Conservation (phyloP, 2,797 vertebrate species). For the Cheirogaleus major region DNA sequence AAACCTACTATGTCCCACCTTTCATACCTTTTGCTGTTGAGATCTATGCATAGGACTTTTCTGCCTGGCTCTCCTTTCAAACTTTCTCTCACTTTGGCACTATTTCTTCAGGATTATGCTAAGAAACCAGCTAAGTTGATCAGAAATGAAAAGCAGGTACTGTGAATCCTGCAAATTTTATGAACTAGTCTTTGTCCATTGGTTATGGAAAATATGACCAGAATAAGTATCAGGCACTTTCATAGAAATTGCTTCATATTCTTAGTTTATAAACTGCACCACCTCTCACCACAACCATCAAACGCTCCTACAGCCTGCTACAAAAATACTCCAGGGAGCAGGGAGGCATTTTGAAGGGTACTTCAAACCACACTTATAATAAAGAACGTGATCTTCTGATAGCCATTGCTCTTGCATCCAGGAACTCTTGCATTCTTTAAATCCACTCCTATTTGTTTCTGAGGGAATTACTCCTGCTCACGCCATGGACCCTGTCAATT, state of each 20-base stretch:
- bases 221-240: neutral
- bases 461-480: neutral
- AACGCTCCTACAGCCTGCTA: neutral
- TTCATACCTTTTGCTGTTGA: neutral
- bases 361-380: neutral
- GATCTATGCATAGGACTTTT: neutral
- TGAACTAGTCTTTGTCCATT: neutral
- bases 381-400: neutral
- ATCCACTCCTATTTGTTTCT: neutral
- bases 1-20: neutral
- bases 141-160: neutral
- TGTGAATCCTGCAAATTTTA: neutral
- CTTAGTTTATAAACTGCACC: neutral
- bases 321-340: neutral
- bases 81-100: neutral
- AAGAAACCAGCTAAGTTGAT: neutral
- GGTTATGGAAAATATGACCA: neutral
- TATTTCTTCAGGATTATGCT: neutral
- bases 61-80: neutral
- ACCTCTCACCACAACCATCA: fast-evolving
- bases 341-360: neutral
- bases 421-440: neutral
- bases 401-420: neutral
- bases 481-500: neutral
- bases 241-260: neutral